Conservation (phyloP, 1,140 invertebrate species). For the Agrypnia vestita region DNA sequence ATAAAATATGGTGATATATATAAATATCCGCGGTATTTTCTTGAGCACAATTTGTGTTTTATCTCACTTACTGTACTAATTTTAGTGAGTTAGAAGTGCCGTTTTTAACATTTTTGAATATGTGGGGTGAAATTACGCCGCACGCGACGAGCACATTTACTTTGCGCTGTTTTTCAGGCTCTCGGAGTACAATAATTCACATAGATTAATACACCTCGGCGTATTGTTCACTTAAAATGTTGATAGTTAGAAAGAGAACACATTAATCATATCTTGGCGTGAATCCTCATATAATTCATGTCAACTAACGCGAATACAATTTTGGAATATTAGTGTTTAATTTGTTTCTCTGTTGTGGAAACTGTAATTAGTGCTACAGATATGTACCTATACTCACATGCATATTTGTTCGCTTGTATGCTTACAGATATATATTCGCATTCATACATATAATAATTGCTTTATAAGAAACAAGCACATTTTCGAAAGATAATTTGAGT, state of each 20-base stretch:
- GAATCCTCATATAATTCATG: conserved; percentile 22
- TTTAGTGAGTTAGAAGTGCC: not conserved
- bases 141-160: not conserved
- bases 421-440: no score
- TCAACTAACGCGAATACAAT: conserved; percentile 37
- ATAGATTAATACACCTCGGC: not conserved
- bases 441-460: no score
- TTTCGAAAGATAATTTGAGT: no score
- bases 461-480: no score
- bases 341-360: conserved; percentile 24
- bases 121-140: no score
- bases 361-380: conserved; percentile 17
- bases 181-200: not conserved
- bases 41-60: no score
- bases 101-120: no score
- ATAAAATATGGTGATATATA: no score
- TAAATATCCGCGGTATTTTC: no score
- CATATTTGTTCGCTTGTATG: not conserved
- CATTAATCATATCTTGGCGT: conserved; percentile 28
- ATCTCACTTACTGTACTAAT: not conserved
- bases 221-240: conserved; percentile 27
- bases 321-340: conserved; percentile 35
- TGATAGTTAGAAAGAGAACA: conserved; percentile 35
- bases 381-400: no score
- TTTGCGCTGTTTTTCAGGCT: not conserved